Conservation (phyloP, 2,113 vertebrate genomes). For the Polypterus senegalus region DNA sequence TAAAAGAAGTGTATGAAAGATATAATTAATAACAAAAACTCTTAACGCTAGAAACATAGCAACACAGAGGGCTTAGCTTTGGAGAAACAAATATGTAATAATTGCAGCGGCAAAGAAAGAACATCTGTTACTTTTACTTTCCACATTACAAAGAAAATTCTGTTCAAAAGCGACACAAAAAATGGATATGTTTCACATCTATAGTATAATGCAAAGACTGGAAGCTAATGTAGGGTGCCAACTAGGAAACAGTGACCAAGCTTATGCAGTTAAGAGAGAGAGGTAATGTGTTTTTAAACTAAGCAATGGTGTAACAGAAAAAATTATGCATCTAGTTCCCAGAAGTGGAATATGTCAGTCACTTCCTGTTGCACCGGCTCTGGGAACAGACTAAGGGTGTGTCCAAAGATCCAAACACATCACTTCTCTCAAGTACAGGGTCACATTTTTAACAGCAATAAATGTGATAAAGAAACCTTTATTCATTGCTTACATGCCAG, state of each 20-base stretch:
- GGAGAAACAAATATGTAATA: no score
- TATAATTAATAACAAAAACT: no score
- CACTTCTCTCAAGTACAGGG: no score
- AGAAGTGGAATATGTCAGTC: constrained; percentile 37
- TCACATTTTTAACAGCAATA: no score
- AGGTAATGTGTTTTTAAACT: constrained; percentile 20
- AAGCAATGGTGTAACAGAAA: constrained; percentile 22
- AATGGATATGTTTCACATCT: neutral
- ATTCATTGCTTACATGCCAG: no score
- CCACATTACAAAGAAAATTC: neutral
- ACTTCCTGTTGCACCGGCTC: constrained; percentile 30
- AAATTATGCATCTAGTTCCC: constrained; percentile 20
- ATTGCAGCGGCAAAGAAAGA: no score
- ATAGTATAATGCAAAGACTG: neutral
- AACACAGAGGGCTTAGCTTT: no score
- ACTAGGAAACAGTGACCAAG: constrained; percentile 2
- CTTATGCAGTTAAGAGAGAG: constrained; percentile 2
- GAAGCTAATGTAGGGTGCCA: neutral
- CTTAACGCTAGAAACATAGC: no score
- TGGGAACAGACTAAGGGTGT: constrained; percentile 6
- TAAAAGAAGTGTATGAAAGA: no score
- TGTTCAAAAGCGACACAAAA: neutral
- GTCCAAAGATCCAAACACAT: constrained; percentile 10
- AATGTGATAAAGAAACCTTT: no score
- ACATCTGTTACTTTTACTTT: neutral